A percentile compares a stretch with the other conserved stretches of the same genome.
phyloP scores from a whole-genome alignment of 2,113 vertebrate species.

The Myotis lucifugus region DNA sequence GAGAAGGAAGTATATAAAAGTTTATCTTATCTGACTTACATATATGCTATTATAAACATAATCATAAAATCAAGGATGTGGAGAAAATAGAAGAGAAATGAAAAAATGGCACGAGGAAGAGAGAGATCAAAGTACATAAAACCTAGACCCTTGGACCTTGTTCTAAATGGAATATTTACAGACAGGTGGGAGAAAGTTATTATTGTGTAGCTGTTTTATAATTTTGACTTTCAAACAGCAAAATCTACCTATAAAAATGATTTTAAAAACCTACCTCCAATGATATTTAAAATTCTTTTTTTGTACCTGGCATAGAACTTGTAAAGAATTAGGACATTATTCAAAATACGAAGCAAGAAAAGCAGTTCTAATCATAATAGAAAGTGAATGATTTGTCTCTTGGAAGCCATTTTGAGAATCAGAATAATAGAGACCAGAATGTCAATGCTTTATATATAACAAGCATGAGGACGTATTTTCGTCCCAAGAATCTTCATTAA shows the following conservation, averaged over 20 bases:
- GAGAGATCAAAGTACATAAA: background rate
- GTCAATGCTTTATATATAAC: slow-evolving; percentile 72
- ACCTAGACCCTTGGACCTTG: background rate
- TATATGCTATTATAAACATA: background rate
- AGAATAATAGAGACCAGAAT: slow-evolving; percentile 61
- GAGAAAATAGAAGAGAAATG: background rate
- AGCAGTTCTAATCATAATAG: slow-evolving; percentile 41
- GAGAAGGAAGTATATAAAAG: background rate
- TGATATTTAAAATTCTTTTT: background rate
- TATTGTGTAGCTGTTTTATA: background rate
- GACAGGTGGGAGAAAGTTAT: background rate
- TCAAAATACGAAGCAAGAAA: slow-evolving; percentile 49
- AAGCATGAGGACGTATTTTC: slow-evolving; percentile 70
- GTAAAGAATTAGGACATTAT: background rate
- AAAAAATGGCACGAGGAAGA: background rate
- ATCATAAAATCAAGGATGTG: background rate
- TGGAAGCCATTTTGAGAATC: slow-evolving; percentile 61
- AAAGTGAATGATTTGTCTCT: slow-evolving; percentile 69
- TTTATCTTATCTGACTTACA: background rate
- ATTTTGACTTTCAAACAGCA: background rate
- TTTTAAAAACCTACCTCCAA: background rate
- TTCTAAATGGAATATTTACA: background rate
- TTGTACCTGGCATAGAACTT: background rate
- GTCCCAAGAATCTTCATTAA: slow-evolving; percentile 77
- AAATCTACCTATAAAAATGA: background rate